Evolutionary conservation across 2,797 vertebrate genomes (phyloP).

Genomic region (Labeo calbasu): DNA sequence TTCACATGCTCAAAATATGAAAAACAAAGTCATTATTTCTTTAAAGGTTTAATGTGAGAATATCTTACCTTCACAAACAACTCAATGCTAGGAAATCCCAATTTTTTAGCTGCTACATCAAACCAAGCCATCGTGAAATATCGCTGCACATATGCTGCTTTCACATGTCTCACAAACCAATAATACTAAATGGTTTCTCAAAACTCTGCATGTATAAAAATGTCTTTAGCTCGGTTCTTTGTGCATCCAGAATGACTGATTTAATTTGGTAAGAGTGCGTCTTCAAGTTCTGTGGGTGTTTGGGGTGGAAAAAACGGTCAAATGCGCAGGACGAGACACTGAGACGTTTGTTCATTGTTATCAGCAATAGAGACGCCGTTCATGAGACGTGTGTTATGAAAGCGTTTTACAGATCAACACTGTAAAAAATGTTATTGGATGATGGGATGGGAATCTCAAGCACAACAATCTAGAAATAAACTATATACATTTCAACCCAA

Average conservation of each 20-base stretch:
- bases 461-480: neutral
- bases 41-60: neutral
- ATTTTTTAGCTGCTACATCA: slow-evolving; percentile 64
- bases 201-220: neutral
- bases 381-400: slow-evolving; percentile 21
- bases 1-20: neutral
- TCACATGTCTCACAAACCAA: neutral
- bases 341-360: slow-evolving; percentile 59
- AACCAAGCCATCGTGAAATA: slow-evolving; percentile 70
- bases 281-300: slow-evolving; percentile 34
- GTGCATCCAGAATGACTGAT: slow-evolving; percentile 8
- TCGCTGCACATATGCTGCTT: neutral
- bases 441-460: neutral
- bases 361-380: slow-evolving; percentile 46
- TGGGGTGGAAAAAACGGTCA: slow-evolving; percentile 7
- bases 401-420: slow-evolving; percentile 24
- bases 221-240: neutral
- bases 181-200: neutral
- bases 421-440: neutral
- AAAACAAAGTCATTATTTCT: neutral
- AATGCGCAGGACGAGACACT: slow-evolving; percentile 27
- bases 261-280: slow-evolving; percentile 3
- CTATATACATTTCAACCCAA: neutral
- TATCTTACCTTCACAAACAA: slow-evolving; percentile 78
- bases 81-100: slow-evolving; percentile 71